Conservation (phyloP, 2,888 invertebrate species). For the Lysandra coridon region DNA sequence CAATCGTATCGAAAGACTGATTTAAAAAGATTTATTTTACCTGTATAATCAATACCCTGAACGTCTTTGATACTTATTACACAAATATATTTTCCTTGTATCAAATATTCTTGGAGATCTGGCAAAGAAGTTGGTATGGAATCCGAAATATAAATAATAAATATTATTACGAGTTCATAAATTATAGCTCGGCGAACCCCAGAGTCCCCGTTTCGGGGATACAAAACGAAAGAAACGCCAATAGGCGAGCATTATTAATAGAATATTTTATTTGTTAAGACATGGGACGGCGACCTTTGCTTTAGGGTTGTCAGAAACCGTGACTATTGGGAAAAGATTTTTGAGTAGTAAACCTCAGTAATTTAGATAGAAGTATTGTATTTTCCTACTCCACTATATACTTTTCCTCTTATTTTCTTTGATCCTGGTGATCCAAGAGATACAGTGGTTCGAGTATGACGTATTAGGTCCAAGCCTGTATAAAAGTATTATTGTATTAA, state of each 20-base stretch:
- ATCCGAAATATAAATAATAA: slow-evolving; percentile 47
- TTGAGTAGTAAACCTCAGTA: neutral
- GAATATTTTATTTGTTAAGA: slow-evolving; percentile 43
- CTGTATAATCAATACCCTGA: neutral
- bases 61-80: neutral
- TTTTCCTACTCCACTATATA: no score
- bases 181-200: slow-evolving; percentile 43
- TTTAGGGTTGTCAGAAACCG: slow-evolving; percentile 35
- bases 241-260: slow-evolving; percentile 45
- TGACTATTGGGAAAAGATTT: neutral
- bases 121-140: slow-evolving; percentile 35
- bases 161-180: slow-evolving; percentile 46
- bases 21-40: neutral
- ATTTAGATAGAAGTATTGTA: no score
- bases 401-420: no score
- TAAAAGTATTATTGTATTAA: no score
- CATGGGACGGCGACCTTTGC: slow-evolving; percentile 38
- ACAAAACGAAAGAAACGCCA: slow-evolving; percentile 40
- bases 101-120: slow-evolving; percentile 35
- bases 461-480: no score
- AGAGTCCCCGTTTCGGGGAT: slow-evolving; percentile 38
- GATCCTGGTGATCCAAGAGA: no score
- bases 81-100: slow-evolving; percentile 12
- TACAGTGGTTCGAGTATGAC: no score
- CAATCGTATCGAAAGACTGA: neutral